Base-by-base conservation (phyloP, 2,113 vertebrate genomes). In the Athene cunicularia region DNA sequence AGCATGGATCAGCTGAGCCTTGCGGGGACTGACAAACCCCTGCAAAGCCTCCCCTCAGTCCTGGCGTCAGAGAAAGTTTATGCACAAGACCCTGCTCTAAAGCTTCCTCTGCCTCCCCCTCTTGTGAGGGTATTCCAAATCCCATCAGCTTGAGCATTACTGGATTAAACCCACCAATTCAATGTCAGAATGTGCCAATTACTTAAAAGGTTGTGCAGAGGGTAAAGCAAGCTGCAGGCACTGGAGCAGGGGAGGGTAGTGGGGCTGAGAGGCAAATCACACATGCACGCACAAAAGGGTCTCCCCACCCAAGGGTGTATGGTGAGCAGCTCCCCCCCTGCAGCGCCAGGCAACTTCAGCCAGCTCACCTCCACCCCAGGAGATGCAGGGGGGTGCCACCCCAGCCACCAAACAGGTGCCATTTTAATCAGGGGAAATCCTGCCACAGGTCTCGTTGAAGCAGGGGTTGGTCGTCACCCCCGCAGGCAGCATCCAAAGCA, bases 341-440 rank as follows among this genome's bases (percentile, higher is more conserved):
- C 89, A 73, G 39, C 22, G 58, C n/a, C 53, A 16, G 19, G 6
- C 49, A 21, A 1, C 24, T 41, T n/a, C 67, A 90, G 50, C 37
- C 32, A n/a, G 41, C 15, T 76, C n/a, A 27, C 28, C 71, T 37
- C 14, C 77, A 23, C 4, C 5, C 27, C 0, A 0, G 1, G 4
- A 30, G 19, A 35, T 1, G 0, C 71, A 17, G 37, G 6, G 4
- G 16, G 35, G 14, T 33, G 28, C 26, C 74, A 22, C 15, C 24
- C 23, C 0, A 0, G 72, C 12, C 68, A 52, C 62, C 32, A 11
- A 60, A 6, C 2, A 47, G 70, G 14, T 2, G 0, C 9, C 0
- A 4, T 24, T 59, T 58, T 26, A 5, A 53, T 5, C 0, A 47
- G 37, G n/a, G 39, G 27, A 37, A 79, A 59, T 6, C 55, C 72